A percentile compares a stretch with the other conserved stretches of the same genome.
phyloP scores from a whole-genome alignment of 64 coral and sea anemone species.

The Montipora cactus region DNA sequence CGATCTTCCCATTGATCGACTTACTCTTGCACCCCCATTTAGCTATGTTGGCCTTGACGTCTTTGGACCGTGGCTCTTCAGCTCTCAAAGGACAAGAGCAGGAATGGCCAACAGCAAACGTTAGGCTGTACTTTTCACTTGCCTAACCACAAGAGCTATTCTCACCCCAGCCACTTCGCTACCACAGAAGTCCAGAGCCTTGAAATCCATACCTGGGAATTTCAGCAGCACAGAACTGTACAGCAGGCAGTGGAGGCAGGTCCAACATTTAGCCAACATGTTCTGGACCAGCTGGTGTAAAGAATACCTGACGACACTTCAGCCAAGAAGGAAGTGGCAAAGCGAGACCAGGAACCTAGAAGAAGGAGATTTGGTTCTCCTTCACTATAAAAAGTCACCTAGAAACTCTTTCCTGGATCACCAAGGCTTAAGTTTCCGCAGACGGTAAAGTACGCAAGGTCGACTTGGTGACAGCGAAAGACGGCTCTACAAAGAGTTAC shows the following conservation, averaged over 20 bases:
- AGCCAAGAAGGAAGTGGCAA: slow-evolving; percentile 48
- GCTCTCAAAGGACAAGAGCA: slow-evolving; percentile 30
- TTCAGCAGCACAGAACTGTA: slow-evolving; percentile 30
- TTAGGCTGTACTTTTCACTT: slow-evolving; percentile 73
- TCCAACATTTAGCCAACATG: slow-evolving; percentile 56
- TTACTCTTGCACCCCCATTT: slow-evolving; percentile 14
- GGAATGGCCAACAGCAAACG: slow-evolving; percentile 41
- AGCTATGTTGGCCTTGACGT: slow-evolving; percentile 55
- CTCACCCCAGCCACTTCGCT: slow-evolving; percentile 37
- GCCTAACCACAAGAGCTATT: slow-evolving; percentile 44
- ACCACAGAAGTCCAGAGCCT: slow-evolving; percentile 27
- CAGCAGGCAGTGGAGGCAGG: slow-evolving; percentile 49
- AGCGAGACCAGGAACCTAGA: background rate
- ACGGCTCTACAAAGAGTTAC: background rate
- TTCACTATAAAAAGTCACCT: background rate
- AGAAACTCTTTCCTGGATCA: background rate
- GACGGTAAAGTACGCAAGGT: slow-evolving; percentile 32
- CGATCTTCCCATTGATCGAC: background rate
- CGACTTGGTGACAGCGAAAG: slow-evolving; percentile 5
- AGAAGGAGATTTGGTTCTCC: slow-evolving; percentile 27
- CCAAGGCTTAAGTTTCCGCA: background rate
- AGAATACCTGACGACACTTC: slow-evolving; percentile 40
- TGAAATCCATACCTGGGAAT: slow-evolving; percentile 16
- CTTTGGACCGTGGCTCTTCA: slow-evolving; percentile 39
- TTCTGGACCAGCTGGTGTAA: slow-evolving; percentile 55